Evolutionary conservation across 1,140 invertebrate genomes (phyloP).

Genomic region (Holotrichia oblita): DNA sequence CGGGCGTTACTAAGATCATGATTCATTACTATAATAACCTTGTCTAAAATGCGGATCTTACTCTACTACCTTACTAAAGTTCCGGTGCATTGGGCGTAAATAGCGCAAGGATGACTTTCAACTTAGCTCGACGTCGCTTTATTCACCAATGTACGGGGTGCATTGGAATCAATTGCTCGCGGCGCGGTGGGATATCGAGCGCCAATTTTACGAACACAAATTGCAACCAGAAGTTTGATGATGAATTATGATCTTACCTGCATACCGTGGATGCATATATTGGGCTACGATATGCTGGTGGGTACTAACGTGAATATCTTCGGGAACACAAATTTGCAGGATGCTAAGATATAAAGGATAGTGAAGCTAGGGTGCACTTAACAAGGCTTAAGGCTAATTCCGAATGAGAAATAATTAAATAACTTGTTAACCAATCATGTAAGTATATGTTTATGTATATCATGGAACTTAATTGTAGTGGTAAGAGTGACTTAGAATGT

Average conservation of each 20-base stretch:
- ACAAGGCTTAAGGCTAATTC: too few species aligned
- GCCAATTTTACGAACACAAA: background rate
- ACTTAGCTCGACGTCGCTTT: background rate
- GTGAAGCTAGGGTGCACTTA: too few species aligned
- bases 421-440: too few species aligned
- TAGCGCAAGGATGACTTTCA: slow-evolving; percentile 9
- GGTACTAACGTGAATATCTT: too few species aligned
- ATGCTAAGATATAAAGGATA: too few species aligned
- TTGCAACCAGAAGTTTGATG: background rate
- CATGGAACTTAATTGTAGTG: too few species aligned
- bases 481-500: too few species aligned
- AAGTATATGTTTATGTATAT: too few species aligned
- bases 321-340: too few species aligned
- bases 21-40: slow-evolving; percentile 31
- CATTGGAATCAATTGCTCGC: background rate
- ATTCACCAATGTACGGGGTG: background rate
- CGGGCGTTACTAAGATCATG: background rate
- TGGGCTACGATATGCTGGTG: too few species aligned
- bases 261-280: too few species aligned
- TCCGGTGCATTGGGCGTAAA: slow-evolving; percentile 16
- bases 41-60: slow-evolving; percentile 13
- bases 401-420: too few species aligned
- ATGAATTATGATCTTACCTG: background rate
- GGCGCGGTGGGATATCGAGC: background rate
- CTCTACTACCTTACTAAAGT: background rate